phyloP scores from a whole-genome alignment of 1,140 invertebrate genomes.

The Anoplophora glabripennis region DNA sequence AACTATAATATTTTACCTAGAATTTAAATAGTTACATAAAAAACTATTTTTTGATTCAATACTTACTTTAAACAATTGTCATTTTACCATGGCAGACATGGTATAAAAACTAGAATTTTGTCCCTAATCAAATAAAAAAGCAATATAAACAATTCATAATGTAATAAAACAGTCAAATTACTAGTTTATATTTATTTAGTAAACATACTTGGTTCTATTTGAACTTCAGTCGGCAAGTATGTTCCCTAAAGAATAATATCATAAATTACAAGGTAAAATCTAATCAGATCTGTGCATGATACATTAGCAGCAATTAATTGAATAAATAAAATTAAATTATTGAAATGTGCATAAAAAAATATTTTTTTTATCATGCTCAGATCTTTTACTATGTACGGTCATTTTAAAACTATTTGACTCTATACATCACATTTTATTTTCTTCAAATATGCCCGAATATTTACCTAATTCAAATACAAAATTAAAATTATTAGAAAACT shows the following conservation, averaged over 20 bases:
- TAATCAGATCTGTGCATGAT: slow-evolving; percentile 29
- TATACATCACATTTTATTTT: slow-evolving; percentile 21
- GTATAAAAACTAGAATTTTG: slow-evolving; percentile 4
- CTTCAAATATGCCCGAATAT: slow-evolving; percentile 23
- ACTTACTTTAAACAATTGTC: slow-evolving; percentile 3
- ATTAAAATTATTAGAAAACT: not conserved
- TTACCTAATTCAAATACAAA: slow-evolving; percentile 28
- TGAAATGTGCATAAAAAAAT: not conserved
- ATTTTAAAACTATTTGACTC: slow-evolving; percentile 33
- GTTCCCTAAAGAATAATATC: not conserved
- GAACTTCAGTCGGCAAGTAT: too few relatives aligned
- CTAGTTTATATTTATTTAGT: not conserved
- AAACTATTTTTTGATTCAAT: not conserved
- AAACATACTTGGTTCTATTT: too few relatives aligned
- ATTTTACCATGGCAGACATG: not conserved
- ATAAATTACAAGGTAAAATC: slow-evolving; percentile 15
- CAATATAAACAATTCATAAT: slow-evolving; percentile 10
- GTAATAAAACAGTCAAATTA: slow-evolving; percentile 5
- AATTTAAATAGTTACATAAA: slow-evolving; percentile 9
- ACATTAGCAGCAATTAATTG: slow-evolving; percentile 19
- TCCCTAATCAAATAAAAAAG: not conserved
- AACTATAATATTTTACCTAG: slow-evolving; percentile 1
- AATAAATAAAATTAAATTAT: slow-evolving; percentile 12
- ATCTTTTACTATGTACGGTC: slow-evolving; percentile 38
- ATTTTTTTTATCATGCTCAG: slow-evolving; percentile 29